A percentile compares a stretch with the other conserved stretches of the same genome.
Conservation (phyloP, 64 coral and sea anemone genomes). For the Montipora foliosa region DNA sequence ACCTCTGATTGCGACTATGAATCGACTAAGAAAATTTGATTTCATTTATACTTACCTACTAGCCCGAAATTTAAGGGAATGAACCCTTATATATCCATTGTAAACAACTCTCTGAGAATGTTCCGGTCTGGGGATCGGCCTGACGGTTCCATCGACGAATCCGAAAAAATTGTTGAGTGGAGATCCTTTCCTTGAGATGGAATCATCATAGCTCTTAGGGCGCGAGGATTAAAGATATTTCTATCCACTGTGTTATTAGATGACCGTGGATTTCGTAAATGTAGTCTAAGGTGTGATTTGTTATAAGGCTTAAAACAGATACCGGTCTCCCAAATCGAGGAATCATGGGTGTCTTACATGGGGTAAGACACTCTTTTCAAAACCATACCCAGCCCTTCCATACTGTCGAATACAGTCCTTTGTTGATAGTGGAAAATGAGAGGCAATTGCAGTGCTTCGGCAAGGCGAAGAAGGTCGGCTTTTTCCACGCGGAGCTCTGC, state of each 20-base stretch:
- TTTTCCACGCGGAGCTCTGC: slow-evolving; percentile 34
- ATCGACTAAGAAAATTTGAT: slow-evolving; percentile 53
- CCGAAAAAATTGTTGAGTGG: slow-evolving; percentile 16
- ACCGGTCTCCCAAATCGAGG: slow-evolving; percentile 27
- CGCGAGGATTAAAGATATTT: slow-evolving; percentile 6
- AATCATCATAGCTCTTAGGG: slow-evolving; percentile 13
- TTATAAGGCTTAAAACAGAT: slow-evolving; percentile 36
- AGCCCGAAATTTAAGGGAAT: not conserved
- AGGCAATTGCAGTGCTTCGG: slow-evolving; percentile 48
- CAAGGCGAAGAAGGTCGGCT: slow-evolving; percentile 36
- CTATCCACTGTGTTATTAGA: slow-evolving; percentile 42
- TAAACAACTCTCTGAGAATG: not conserved
- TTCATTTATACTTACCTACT: slow-evolving; percentile 47
- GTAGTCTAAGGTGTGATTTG: slow-evolving; percentile 38
- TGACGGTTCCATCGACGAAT: slow-evolving; percentile 3
- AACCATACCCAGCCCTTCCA: slow-evolving; percentile 46
- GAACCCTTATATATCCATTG: too few relatives aligned
- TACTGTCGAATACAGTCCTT: slow-evolving; percentile 17
- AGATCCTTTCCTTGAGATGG: not conserved
- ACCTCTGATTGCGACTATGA: not conserved
- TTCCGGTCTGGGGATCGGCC: not conserved
- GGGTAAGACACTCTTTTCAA: slow-evolving; percentile 50
- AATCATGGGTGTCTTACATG: slow-evolving; percentile 23
- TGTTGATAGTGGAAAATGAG: slow-evolving; percentile 42
- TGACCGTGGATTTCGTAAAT: slow-evolving; percentile 37